Evolutionary conservation across 2,797 vertebrate species (phyloP), one percentile per base, ranked within the genome.

Genomic region (Lagocephalus sceleratus): DNA sequence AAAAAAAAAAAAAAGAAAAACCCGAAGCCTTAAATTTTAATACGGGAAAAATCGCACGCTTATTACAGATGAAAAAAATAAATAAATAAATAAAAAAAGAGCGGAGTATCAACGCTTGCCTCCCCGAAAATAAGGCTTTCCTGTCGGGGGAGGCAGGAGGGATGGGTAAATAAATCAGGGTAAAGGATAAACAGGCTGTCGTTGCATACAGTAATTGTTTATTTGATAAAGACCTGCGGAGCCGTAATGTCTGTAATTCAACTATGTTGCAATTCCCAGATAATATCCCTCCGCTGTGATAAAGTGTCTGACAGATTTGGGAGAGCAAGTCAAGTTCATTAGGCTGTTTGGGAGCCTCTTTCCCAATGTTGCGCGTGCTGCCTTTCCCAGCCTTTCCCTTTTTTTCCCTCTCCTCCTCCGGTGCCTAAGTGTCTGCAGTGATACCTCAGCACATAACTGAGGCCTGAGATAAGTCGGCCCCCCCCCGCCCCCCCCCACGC

Each of bases 371-470:
- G 84, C 69, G 85, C 76, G 71, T 69, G 81, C 84, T 78, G 78
- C 74, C 78, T 85, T 85, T 87, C 82, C 80, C 84, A 87, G 82
- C 73, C 70, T 63, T 60, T 50, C 38, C 49, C 60, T 72, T 72
- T 68, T 74, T 72, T 57, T 45, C 58, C n/a, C n/a, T 66, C 70
- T 71, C 53, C 47, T 56, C 16, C 62, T 65, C 77, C 89, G 96
- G 96, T 96, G 96, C 95, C 96, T 94, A 89, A 70, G 90, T 96
- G 95, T 98, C 96, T 99, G 87, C 92, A 83, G 74, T 87, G 89
- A 91, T 95, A 97, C 95, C 96, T 97, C 96, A 93, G 92, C 91
- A 92, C 94, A 97, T 97, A 96, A 91, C 94, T 97, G 88, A 83
- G 88, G 85, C 87, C 91, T 95, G 94, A 96, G 97, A 98, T 98